These are phyloP conservation scores for Zaprionus bogoriensis DNA, from an alignment of 2,888 invertebrate species.

Conservation along the genomic window DNA sequence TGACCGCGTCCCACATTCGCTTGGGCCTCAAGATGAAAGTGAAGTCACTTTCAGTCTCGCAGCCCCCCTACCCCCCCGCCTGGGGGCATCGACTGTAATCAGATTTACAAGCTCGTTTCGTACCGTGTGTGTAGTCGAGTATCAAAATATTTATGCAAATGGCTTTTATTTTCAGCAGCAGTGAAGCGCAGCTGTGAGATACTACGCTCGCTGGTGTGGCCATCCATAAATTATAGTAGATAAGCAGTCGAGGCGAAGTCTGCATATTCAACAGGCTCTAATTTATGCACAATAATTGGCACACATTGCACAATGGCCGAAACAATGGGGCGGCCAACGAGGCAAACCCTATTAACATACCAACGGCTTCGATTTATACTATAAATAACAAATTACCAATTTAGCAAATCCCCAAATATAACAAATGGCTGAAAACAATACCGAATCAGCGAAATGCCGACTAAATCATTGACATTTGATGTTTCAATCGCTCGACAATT, in stretches of 20 bases:
- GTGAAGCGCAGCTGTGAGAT: conserved; percentile 40
- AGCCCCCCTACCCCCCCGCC: background rate
- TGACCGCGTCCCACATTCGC: conserved; percentile 7
- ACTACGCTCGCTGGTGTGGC: conserved; percentile 8
- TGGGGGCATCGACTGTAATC: background rate
- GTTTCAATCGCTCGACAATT: conserved; percentile 72
- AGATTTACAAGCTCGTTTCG: background rate
- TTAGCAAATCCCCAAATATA: background rate
- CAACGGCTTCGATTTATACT: background rate
- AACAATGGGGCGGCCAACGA: conserved; percentile 33
- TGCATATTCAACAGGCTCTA: conserved; percentile 66
- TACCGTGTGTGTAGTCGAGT: background rate
- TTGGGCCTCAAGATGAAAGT: conserved; percentile 13
- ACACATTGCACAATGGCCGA: conserved; percentile 64
- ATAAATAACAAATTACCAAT: conserved; percentile 16
- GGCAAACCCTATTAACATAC: conserved; percentile 19
- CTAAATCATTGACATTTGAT: conserved; percentile 73
- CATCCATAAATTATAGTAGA: conserved; percentile 47
- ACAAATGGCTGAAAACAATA: conserved; percentile 5
- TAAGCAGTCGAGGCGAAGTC: conserved; percentile 3
- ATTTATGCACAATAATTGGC: conserved; percentile 73
- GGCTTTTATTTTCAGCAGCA: conserved; percentile 11
- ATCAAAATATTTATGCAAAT: background rate
- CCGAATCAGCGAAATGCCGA: conserved; percentile 22
- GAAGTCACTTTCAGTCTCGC: conserved; percentile 22